phyloP scores from a whole-genome alignment of 2,113 vertebrate species.

The Neomonachus schauinslandi region DNA sequence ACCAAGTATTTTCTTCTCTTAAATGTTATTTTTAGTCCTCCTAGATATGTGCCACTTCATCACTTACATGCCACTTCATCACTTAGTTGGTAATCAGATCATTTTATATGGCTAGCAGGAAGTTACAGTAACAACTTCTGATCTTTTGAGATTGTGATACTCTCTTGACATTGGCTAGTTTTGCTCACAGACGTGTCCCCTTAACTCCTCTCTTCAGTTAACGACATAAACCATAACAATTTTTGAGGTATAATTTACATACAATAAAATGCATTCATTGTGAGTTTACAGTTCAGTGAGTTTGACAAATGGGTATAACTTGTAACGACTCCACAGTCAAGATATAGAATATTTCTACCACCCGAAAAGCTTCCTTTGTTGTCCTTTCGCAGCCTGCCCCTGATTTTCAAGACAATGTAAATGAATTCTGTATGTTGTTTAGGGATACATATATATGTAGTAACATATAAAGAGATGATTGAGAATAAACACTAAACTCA shows the following conservation, averaged over 20 bases:
- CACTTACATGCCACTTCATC: background rate
- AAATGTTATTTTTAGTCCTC: background rate
- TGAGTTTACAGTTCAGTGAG: background rate
- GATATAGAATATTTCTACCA: background rate
- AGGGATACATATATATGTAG: background rate
- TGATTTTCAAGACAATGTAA: background rate
- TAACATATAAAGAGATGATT: background rate
- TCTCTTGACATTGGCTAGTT: background rate
- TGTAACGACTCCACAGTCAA: background rate
- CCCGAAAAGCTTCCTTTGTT: background rate
- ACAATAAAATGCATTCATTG: background rate
- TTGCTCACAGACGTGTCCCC: background rate
- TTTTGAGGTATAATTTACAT: background rate
- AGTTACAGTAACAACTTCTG: background rate
- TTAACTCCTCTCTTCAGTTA: background rate
- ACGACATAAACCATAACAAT: background rate
- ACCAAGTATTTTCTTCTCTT: background rate
- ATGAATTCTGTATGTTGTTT: background rate
- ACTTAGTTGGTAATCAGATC: background rate
- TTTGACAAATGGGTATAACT: background rate
- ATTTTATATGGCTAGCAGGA: background rate
- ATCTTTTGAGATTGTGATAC: background rate
- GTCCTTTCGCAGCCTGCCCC: background rate
- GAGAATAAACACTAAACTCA: background rate
- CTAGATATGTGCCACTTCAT: background rate